Percentiles rank a stretch among this genome's conserved stretches.
Evolutionary conservation across 1,140 invertebrate species (phyloP).

Genomic region (Aricia agestis): DNA sequence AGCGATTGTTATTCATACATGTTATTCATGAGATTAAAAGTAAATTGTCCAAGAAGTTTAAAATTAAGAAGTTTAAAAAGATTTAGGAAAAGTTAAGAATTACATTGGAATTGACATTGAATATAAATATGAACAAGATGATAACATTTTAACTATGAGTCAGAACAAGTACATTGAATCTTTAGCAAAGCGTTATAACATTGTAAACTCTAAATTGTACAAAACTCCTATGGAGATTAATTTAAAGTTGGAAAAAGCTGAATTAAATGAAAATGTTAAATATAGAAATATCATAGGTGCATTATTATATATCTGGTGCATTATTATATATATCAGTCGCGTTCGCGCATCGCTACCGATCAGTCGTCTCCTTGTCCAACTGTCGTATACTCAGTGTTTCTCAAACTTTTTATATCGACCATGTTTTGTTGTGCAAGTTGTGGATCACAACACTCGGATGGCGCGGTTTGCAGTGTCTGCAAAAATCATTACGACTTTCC

Average conservation of each 20-base stretch:
- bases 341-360: too few relatives aligned
- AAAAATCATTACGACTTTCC: too few relatives aligned
- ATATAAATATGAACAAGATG: slow-evolving; percentile 19
- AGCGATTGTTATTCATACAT: too few relatives aligned
- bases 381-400: too few relatives aligned
- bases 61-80: too few relatives aligned
- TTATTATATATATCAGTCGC: too few relatives aligned
- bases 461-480: too few relatives aligned
- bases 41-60: slow-evolving; percentile 39
- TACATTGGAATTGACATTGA: slow-evolving; percentile 30
- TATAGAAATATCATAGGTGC: slow-evolving; percentile 30
- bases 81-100: slow-evolving; percentile 47
- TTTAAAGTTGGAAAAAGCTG: slow-evolving; percentile 22
- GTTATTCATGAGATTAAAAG: slow-evolving; percentile 36
- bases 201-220: slow-evolving; percentile 25
- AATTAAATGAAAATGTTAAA: slow-evolving; percentile 23
- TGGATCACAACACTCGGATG: too few relatives aligned
- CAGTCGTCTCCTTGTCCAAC: too few relatives aligned
- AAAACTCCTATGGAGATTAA: slow-evolving; percentile 25
- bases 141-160: slow-evolving; percentile 23
- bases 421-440: too few relatives aligned
- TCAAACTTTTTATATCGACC: too few relatives aligned
- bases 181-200: slow-evolving; percentile 24
- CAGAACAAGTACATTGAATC: slow-evolving; percentile 24
- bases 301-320: slow-evolving; percentile 27